A percentile compares a stretch with the other conserved stretches of the same genome.
Conservation (phyloP, 2,797 vertebrate genomes). For the Pseudochromis fuscus region DNA sequence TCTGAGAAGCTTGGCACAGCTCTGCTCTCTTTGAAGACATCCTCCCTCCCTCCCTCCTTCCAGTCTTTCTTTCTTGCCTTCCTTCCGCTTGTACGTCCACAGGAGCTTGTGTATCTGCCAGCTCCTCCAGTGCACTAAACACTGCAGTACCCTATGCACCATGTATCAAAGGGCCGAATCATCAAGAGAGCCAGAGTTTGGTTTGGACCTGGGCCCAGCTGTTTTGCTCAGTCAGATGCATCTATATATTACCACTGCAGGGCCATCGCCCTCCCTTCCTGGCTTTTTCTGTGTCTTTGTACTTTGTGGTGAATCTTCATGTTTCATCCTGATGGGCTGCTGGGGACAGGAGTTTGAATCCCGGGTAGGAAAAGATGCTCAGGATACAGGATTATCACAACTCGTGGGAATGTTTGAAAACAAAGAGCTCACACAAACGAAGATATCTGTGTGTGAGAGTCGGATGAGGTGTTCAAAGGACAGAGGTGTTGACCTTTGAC, state of each 20-base stretch:
- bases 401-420: background rate
- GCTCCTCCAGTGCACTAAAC: conserved; percentile 40
- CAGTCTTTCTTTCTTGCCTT: conserved; percentile 34
- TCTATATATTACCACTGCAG: conserved; percentile 34
- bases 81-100: conserved; percentile 46
- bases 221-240: conserved; percentile 36
- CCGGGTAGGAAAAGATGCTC: background rate
- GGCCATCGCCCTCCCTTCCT: conserved; percentile 17
- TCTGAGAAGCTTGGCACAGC: conserved; percentile 45
- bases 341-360: background rate
- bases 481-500: conserved; percentile 12
- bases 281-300: conserved; percentile 5
- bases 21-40: conserved; percentile 56
- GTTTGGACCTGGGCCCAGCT: conserved; percentile 45
- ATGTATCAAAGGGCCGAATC: conserved; percentile 58
- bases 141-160: conserved; percentile 46
- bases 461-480: background rate
- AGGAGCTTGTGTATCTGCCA: conserved; percentile 48
- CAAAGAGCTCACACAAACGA: too few relatives aligned
- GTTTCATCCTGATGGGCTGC: background rate
- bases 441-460: too few relatives aligned
- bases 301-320: conserved; percentile 7
- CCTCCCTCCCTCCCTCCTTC: conserved; percentile 24
- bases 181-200: conserved; percentile 45
- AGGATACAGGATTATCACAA: too few relatives aligned